Evolutionary conservation across 2,888 invertebrate genomes (phyloP).

Genomic region (Drosophila affinis): DNA sequence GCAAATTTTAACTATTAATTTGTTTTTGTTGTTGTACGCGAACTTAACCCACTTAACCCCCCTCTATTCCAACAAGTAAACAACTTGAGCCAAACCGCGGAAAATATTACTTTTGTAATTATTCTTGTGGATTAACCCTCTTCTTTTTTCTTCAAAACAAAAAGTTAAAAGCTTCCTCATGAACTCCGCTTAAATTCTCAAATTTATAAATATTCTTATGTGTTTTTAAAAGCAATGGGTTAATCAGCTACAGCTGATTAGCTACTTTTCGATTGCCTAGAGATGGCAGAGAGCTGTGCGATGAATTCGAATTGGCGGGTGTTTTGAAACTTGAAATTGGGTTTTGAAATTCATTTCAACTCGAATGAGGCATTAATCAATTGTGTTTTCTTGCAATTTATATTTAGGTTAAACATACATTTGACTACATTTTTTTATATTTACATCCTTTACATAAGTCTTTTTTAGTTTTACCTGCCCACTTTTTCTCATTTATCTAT

Average conservation of each 20-base stretch:
- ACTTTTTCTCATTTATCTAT: background rate
- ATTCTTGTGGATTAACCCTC: too few relatives aligned
- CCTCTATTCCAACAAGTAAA: too few relatives aligned
- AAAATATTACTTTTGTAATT: too few relatives aligned
- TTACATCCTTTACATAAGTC: background rate
- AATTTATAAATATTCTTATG: too few relatives aligned
- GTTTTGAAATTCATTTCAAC: background rate
- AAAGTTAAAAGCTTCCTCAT: too few relatives aligned
- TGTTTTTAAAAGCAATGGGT: conserved; percentile 4
- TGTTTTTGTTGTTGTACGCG: too few relatives aligned
- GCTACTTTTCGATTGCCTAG: conserved; percentile 34
- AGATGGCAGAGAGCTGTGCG: conserved; percentile 28
- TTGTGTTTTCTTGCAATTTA: background rate
- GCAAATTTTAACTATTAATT: background rate
- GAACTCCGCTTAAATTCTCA: too few relatives aligned
- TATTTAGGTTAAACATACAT: background rate
- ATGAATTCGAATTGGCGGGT: conserved; percentile 43
- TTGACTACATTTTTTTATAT: background rate
- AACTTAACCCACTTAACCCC: too few relatives aligned
- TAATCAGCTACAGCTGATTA: conserved; percentile 36
- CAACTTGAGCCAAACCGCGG: too few relatives aligned
- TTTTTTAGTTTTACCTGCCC: background rate
- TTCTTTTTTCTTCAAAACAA: too few relatives aligned
- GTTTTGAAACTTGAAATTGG: conserved; percentile 28
- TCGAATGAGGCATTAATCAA: background rate